A percentile compares a stretch with the other conserved stretches of the same genome.
phyloP scores from a whole-genome alignment of 1,140 invertebrate genomes.

The Tetramorium simillimum region DNA sequence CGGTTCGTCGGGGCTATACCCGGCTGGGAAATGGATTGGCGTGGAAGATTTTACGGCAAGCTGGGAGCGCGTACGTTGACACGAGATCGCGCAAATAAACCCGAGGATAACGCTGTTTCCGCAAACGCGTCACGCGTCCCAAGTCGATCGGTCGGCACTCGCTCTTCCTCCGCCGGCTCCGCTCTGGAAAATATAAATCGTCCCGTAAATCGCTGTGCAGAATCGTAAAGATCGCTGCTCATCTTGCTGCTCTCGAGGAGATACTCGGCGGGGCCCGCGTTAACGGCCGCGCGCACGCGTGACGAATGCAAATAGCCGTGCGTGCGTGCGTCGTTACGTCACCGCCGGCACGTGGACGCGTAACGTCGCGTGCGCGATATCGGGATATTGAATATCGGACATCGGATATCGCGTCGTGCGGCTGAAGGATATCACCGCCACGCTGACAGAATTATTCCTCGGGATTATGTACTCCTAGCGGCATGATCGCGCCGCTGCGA shows the following conservation, averaged over 20 bases:
- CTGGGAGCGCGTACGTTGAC: neutral
- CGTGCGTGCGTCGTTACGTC: neutral
- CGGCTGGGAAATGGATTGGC: neutral
- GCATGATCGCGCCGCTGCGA: neutral
- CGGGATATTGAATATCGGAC: slow-evolving; percentile 18
- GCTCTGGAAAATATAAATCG: neutral
- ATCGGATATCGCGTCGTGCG: neutral
- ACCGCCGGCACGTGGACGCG: slow-evolving; percentile 1
- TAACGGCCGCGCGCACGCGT: neutral
- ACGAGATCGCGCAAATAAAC: neutral
- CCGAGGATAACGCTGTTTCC: neutral
- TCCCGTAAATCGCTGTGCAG: neutral
- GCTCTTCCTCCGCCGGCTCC: neutral
- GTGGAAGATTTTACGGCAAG: neutral
- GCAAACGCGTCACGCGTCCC: neutral
- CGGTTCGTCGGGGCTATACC: neutral
- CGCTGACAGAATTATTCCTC: slow-evolving; percentile 17
- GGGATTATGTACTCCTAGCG: neutral
- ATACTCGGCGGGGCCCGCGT: neutral
- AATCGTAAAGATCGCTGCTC: neutral
- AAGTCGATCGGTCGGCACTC: neutral
- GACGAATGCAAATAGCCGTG: neutral
- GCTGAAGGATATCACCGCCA: neutral
- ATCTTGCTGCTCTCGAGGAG: neutral
- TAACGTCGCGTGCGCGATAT: neutral